phyloP scores from a whole-genome alignment of 2,797 vertebrate genomes.

The Limosa lapponica region DNA sequence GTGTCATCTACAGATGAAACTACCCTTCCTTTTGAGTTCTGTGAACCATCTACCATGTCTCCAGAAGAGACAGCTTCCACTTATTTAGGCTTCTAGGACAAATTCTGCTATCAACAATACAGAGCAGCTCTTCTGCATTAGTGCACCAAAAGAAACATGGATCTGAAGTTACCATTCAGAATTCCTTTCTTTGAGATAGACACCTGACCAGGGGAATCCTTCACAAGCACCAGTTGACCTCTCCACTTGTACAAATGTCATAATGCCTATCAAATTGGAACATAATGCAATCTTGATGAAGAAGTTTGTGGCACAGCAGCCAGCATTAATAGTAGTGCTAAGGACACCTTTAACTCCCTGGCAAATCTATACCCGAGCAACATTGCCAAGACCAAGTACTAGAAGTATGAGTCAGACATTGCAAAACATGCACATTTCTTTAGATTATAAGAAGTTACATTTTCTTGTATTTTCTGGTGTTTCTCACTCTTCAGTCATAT shows the following conservation, averaged over 20 bases:
- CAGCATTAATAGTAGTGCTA: background rate
- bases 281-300: background rate
- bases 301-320: background rate
- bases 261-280: background rate
- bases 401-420: background rate
- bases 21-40: background rate
- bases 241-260: background rate
- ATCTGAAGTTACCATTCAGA: background rate
- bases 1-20: background rate
- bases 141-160: background rate
- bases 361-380: background rate
- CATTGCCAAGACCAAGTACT: background rate
- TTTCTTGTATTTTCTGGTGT: background rate
- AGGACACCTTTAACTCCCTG: background rate
- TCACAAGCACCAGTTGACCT: background rate
- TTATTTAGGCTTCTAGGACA: background rate
- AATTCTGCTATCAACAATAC: background rate
- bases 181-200: background rate
- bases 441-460: background rate
- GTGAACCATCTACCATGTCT: background rate
- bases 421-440: background rate
- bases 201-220: background rate
- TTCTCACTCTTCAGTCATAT: background rate
- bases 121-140: background rate
- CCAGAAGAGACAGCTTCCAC: background rate